Evolutionary conservation across 1,140 invertebrate genomes (phyloP).

Genomic region (Probaryconus sp.): DNA sequence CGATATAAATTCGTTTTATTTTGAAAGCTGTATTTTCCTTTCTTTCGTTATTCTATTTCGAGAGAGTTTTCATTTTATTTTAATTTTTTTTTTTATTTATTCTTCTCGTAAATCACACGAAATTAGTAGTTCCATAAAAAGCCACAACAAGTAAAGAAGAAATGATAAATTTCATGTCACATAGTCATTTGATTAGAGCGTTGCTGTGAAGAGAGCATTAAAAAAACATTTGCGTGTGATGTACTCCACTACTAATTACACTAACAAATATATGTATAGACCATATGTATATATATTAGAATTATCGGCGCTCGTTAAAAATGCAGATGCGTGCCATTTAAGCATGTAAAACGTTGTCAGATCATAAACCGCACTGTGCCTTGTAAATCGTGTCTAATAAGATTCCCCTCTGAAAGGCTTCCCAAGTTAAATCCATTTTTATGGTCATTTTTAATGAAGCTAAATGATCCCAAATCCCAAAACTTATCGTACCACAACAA

Average conservation of each 20-base stretch:
- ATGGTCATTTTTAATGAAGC: conserved; percentile 46
- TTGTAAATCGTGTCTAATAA: conserved; percentile 46
- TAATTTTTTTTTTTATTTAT: too few relatives aligned
- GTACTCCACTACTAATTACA: conserved; percentile 40
- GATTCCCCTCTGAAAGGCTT: conserved; percentile 20
- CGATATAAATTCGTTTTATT: too few relatives aligned
- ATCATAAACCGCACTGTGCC: conserved; percentile 18
- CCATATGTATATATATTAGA: conserved; percentile 40
- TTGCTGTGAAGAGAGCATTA: conserved; percentile 31
- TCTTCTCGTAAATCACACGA: too few relatives aligned
- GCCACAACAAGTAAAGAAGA: too few relatives aligned
- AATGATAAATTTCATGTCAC: too few relatives aligned
- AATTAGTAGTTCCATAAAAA: too few relatives aligned
- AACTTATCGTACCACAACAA: too few relatives aligned
- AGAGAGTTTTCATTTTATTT: too few relatives aligned
- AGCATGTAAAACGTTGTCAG: conserved; percentile 43
- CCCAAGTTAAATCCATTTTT: conserved; percentile 39
- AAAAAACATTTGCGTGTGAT: conserved; percentile 35
- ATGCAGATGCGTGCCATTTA: conserved; percentile 48
- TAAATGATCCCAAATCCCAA: not conserved
- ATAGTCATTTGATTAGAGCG: conserved; percentile 34
- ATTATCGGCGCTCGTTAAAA: conserved; percentile 57
- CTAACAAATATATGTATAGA: too few relatives aligned
- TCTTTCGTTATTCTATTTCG: too few relatives aligned
- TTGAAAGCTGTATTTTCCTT: too few relatives aligned